Evolutionary conservation across 2,113 vertebrate species (phyloP).

Genomic region (Limanda limanda): DNA sequence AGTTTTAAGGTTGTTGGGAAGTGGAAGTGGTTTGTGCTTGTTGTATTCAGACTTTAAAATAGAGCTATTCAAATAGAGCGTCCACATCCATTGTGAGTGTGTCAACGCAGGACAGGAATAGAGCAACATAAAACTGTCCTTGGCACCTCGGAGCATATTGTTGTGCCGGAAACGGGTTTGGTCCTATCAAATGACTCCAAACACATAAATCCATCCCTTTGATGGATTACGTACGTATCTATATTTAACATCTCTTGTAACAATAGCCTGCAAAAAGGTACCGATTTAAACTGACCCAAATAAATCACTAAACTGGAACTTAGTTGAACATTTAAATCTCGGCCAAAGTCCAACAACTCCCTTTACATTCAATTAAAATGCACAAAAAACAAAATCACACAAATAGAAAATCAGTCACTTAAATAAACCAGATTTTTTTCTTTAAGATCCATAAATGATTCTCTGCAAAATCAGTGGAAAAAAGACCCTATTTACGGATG

Average conservation of each 20-base stretch:
- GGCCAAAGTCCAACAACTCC: too few species aligned
- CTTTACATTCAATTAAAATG: too few species aligned
- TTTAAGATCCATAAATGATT: too few species aligned
- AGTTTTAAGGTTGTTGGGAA: background rate
- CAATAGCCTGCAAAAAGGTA: background rate
- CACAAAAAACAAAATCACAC: too few species aligned
- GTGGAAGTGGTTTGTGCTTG: background rate
- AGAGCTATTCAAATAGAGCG: slow-evolving; percentile 1
- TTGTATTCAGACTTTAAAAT: slow-evolving; percentile 6
- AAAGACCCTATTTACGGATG: too few species aligned
- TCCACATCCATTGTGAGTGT: slow-evolving; percentile 9
- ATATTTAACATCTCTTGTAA: background rate
- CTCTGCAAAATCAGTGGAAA: too few species aligned
- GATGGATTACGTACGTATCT: background rate
- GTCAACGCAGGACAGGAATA: slow-evolving; percentile 45
- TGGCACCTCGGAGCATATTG: slow-evolving; percentile 38
- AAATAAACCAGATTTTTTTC: too few species aligned
- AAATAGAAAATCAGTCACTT: too few species aligned
- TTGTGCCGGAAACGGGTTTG: slow-evolving; percentile 18
- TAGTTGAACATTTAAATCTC: background rate
- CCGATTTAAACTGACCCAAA: background rate
- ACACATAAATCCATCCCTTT: slow-evolving; percentile 11
- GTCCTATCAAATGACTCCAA: slow-evolving; percentile 53
- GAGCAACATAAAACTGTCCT: slow-evolving; percentile 37
- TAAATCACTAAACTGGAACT: background rate